Base-by-base conservation (phyloP, 35 echinoderm and acorn worm genomes). In the Amphiura filiformis region DNA sequence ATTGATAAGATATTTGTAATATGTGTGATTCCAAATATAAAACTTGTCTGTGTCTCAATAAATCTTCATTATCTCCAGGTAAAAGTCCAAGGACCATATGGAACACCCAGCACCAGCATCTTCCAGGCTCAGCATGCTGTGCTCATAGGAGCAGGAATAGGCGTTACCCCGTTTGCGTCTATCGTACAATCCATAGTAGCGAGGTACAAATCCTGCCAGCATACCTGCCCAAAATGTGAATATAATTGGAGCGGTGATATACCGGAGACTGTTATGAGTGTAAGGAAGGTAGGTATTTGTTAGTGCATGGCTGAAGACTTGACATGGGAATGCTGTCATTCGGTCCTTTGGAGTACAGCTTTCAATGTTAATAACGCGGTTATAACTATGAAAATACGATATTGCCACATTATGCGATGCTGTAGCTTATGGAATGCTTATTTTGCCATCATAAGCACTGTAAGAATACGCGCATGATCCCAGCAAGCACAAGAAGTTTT, bases 101-200 rank as follows among this genome's bases (percentile, higher is more conserved):
- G 94, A 3, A 89, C 94, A 38, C 94, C 94, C 0, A 92, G 89
- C 13, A 79, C 87, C 37, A 87, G 83, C 3, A 92, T 93, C 34
- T 89, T 96, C 56, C 40, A 87, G 15, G 91, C 94, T 32, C 83
- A 96, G 15, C 94, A 96, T 49, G 94, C 94, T 18, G 90, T 96
- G 1, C 36, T 96, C 47, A 96, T 96, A 18, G 94, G 94, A 20
- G 94, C 94, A 20, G 94, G 94, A 13, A 96, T 96, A 31, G 94
- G 94, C 1, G 86, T 96, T 30, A 96, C 94, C 0, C 94, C 94
- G 17, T 96, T 93, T 37, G 94, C 94, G 39, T 89, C 94, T 5
- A 96, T 96, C 22, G 64, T 96, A 15, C 94, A 96, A 40, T 89
- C 86, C 42, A 96, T 96, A 18, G 86, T 93, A 87, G 65, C 70